Evolutionary conservation across 2,888 invertebrate species (phyloP), one percentile per base, ranked within the genome.

Genomic region (Arctia plantaginis): DNA sequence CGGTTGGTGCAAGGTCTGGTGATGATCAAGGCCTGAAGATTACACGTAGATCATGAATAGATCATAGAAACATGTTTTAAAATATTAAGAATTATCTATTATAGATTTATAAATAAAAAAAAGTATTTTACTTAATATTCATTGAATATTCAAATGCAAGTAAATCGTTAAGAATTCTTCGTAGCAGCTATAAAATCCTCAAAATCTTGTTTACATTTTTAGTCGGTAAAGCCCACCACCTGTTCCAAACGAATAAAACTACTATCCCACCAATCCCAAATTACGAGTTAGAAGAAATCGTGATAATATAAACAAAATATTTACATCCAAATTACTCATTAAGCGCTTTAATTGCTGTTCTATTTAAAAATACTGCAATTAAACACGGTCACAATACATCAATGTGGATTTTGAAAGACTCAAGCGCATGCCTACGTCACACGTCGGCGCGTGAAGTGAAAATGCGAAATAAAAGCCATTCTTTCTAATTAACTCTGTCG

Each of bases 381-480:
- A 91, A 89, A 88, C 85, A 81, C 84, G 86, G 86, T 84, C 83
- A 87, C 77, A 78, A 89, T 91, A 88, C 90, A 91, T 93, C 91
- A 93, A 88, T 87, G 84, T 86, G 90, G 89, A 91, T 93, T 93
- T 92, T 89, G 90, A 89, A 86, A 85, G 86, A 88, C 85, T 89
- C 87, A 84, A 84, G 81, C 83, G 80, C 80, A 82, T 87, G 86
- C 86, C 90, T 91, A 90, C 90, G 93, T 94, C 94, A 93, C 90
- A 86, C 90, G 89, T 88, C 86, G 84, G 84, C 88, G 87, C 89
- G 87, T 87, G 90, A 90, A 91, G 92, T 93, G 93, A 93, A 93
- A 93, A 92, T 92, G 94, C 93, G 89, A 94, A 95, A 95, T 95
- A 95, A 95, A 94, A 95, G 93, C 94, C 93, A 95, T 95, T 95